Evolutionary conservation across 53 echinoderm and acorn worm genomes (phyloP), one percentile per base, ranked within the genome.

Genomic region (Astropecten irregularis): DNA sequence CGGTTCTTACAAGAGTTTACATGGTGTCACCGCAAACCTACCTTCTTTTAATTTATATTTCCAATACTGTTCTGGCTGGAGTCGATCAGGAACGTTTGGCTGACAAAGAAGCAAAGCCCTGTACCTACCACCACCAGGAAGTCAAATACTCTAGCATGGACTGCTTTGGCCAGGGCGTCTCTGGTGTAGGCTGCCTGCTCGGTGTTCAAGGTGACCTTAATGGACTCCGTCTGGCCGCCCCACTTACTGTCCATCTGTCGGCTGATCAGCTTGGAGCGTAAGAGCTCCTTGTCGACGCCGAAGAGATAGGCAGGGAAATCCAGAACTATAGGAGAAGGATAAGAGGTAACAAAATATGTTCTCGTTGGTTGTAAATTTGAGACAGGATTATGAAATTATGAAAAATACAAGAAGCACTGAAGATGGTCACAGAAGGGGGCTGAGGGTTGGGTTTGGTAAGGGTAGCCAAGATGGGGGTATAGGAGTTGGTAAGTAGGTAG

Each of bases 181-280:
- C 99, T 88, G 60, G 99, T 95, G 35, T 99, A 89, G 0, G 82
- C 79, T 0, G 99, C 94, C 71, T 99, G 99, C 38, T 95, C 99
- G 10, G 90, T 85, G 74, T 99, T 99, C 28, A 99, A 47, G 0
- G 90, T 99, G 36, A 99, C 94, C 66, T 99, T 85, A 29, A 99
- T 92, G 3, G 88, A 87, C 50, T 99, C 99, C 3, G 90, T 62
- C 82, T 99, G 82, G 15, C 94, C 99, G 22, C 99, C 99, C 97
- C 99, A 99, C 61, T 95, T 97, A 68, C 94, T 95, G 88, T 99
- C 99, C 88, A 97, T 91, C 68, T 88, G 73, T 35, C 99, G 88
- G 50, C 99, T 99, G 57, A 89, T 94, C 79, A 97, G 73, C 70
- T 97, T 97, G 60, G 86, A 46, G 38, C 89, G 85, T 13, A 95